Base-by-base conservation (phyloP, 2,113 vertebrate genomes). In the Chaetodon auriga region DNA sequence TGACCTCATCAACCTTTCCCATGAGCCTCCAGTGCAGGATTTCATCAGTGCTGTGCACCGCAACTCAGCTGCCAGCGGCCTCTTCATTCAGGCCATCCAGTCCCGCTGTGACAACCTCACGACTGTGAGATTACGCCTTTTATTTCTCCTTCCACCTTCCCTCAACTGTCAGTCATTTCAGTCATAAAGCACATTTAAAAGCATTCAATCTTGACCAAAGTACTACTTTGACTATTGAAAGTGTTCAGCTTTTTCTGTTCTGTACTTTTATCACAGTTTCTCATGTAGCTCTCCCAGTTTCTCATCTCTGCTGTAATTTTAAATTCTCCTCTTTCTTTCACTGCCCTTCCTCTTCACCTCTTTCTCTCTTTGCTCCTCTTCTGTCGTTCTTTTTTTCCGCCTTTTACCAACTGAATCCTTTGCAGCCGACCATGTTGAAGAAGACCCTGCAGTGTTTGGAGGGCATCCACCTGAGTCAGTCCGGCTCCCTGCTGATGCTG, bases 381-480 rank as follows among this genome's bases (percentile, higher is more conserved):
- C 15, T 54, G 5, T 25, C 11, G 5, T 4, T 12, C 10, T 15
- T 21, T 15, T 21, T 46, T 35, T 48, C 15, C 43, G 3, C 36
- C 12, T 19, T 30, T 30, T 8, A 2, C 41, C 48, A 25, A 65
- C 23, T 43, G 38, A 41, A 64, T 83, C 19, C 36, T 69, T 48
- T 81, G 54, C 55, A 99, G 98, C 98, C 98, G 36, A 97, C 97
- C 45, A 95, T 95, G 73, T 92, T 99, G 82, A 98, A 97, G 95
- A 99, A 97, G 80, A 99, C 98, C 0, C 92, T 99, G 1, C 97
- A 98, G 92, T 99, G 98, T 91, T 83, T 99, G 88, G 98, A 99
- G 79, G 98, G 97, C n/a, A 99, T 99, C 85, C 98, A 99, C 81
- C 96, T 99, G 46, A 99, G 97, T 92, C 98, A 99, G 93, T 99